A percentile compares a stretch with the other conserved stretches of the same genome.
phyloP scores from a whole-genome alignment of 2,113 vertebrate species.

The Anas platyrhynchos region DNA sequence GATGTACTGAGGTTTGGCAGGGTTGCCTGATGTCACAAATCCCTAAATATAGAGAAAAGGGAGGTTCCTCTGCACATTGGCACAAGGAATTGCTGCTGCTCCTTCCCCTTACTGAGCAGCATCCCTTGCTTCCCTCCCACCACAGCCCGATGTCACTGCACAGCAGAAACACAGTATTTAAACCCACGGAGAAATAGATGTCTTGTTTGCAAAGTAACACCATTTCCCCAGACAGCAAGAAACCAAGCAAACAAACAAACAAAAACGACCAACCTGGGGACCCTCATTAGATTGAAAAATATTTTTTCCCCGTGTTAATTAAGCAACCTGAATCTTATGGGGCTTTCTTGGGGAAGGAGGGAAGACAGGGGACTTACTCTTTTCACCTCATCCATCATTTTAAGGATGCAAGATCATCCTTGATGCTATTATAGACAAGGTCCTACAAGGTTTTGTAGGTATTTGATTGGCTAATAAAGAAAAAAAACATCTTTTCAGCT shows the following conservation, averaged over 20 bases:
- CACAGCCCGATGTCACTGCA: neutral
- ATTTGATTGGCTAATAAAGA: neutral
- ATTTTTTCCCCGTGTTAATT: neutral
- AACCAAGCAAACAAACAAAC: neutral
- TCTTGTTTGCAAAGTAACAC: neutral
- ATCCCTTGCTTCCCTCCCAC: neutral
- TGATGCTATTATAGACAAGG: neutral
- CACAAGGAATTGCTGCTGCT: neutral
- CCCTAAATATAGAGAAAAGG: neutral
- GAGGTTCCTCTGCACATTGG: neutral
- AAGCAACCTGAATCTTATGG: neutral
- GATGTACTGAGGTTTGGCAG: neutral
- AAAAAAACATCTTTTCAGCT: neutral
- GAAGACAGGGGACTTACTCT: neutral
- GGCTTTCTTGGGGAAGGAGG: neutral
- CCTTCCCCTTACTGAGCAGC: neutral
- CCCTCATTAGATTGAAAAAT: neutral
- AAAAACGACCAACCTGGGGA: neutral
- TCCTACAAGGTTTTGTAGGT: neutral
- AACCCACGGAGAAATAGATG: neutral
- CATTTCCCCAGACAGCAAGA: neutral
- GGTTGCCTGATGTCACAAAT: neutral
- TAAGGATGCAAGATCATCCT: neutral
- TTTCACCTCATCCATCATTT: neutral
- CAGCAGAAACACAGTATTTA: neutral